A percentile compares a stretch with the other conserved stretches of the same genome.
These are phyloP conservation scores for Onychomys leucogaster DNA, from an alignment of 2,797 vertebrate species.

Conservation along the genomic window DNA sequence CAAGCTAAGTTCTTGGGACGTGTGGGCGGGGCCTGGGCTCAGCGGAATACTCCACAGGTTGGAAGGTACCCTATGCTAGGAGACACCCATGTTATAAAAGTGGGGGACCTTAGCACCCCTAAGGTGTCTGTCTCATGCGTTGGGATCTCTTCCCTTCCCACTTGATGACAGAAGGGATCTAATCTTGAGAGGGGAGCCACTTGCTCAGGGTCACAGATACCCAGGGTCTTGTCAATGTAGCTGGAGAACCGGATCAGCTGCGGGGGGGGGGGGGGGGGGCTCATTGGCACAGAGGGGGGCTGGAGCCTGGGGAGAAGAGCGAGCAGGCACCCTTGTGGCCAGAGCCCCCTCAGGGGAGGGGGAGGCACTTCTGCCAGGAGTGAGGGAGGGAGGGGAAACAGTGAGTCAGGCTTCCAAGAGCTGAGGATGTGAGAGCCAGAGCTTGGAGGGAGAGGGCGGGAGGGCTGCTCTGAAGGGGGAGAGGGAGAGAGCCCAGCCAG, in stretches of 20 bases:
- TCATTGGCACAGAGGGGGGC: conserved; percentile 61
- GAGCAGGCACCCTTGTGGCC: conserved; percentile 74
- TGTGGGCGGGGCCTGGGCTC: conserved; percentile 18
- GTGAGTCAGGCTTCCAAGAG: conserved; percentile 85
- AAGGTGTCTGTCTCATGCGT: neutral
- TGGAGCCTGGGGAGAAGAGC: conserved; percentile 62
- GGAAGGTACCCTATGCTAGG: neutral
- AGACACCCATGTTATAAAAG: conserved; percentile 42
- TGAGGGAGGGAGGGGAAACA: conserved; percentile 75
- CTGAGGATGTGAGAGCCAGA: conserved; percentile 82
- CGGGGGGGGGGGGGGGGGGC: conserved; percentile 74
- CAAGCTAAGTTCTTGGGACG: neutral
- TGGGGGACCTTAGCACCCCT: neutral
- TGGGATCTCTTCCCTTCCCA: neutral
- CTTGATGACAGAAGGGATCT: neutral
- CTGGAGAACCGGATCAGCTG: conserved; percentile 73
- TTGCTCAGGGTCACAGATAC: neutral
- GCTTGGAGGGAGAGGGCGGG: conserved; percentile 80
- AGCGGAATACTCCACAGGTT: conserved; percentile 57
- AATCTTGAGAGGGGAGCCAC: conserved; percentile 15
- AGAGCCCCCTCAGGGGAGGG: conserved; percentile 77
- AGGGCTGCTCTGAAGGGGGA: conserved; percentile 64
- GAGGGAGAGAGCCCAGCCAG: conserved; percentile 72
- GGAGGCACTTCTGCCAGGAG: conserved; percentile 51
- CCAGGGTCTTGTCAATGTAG: conserved; percentile 33